These are phyloP conservation scores for Slavum lentiscoides DNA, from an alignment of 2,888 invertebrate genomes.

Conservation along the genomic window DNA sequence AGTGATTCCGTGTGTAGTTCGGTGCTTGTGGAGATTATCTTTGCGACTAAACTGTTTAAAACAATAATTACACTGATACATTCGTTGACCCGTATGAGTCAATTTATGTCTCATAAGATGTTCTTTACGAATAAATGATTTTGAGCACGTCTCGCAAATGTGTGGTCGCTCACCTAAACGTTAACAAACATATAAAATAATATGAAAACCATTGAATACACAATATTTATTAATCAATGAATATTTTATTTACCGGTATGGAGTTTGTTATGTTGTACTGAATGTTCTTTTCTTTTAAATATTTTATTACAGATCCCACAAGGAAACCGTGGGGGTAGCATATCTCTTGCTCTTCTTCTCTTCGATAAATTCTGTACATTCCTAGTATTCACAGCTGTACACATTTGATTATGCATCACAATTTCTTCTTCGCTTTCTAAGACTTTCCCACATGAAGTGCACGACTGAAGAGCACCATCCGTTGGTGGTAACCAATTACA, in stretches of 20 bases:
- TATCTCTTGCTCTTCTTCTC: slow-evolving; percentile 28
- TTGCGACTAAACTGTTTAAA: slow-evolving; percentile 57
- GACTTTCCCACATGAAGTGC: slow-evolving; percentile 54
- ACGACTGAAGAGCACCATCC: slow-evolving; percentile 28
- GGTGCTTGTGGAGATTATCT: slow-evolving; percentile 57
- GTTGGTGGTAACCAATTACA: slow-evolving; percentile 4
- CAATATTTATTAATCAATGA: background rate
- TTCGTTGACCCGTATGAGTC: slow-evolving; percentile 56
- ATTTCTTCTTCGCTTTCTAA: slow-evolving; percentile 53
- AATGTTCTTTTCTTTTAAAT: slow-evolving; percentile 72
- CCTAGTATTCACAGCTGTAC: slow-evolving; percentile 3
- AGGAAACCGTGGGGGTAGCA: slow-evolving; percentile 50
- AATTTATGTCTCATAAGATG: slow-evolving; percentile 57
- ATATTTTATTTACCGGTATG: slow-evolving; percentile 64
- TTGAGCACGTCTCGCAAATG: slow-evolving; percentile 57
- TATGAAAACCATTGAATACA: background rate
- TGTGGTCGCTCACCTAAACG: slow-evolving; percentile 54
- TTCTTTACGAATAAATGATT: slow-evolving; percentile 58
- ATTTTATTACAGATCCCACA: slow-evolving; percentile 68
- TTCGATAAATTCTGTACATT: slow-evolving; percentile 13
- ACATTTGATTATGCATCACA: slow-evolving; percentile 48
- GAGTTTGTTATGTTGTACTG: slow-evolving; percentile 70
- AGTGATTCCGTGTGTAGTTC: slow-evolving; percentile 58
- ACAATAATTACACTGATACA: slow-evolving; percentile 57
- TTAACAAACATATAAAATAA: background rate